Base-by-base conservation (phyloP, 2,888 invertebrate genomes). In the Agrotis ipsilon region DNA sequence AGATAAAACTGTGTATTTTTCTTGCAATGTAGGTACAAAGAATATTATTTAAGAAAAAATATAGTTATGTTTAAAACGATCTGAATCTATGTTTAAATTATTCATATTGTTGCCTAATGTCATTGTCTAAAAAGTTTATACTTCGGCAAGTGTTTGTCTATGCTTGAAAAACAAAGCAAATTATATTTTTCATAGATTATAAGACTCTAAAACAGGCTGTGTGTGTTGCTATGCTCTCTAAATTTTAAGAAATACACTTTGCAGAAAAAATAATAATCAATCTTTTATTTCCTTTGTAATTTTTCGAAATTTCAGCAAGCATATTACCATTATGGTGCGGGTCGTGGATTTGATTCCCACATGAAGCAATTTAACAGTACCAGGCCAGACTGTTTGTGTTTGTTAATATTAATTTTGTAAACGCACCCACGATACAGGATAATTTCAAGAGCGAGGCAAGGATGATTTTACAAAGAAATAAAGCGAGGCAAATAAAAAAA, bases 211-310 rank as follows among this genome's bases (percentile, higher is more conserved):
- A 72, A 62, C 68, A 49, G 70, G 63, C 78, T 69, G 64, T 74
- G 64, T 72, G 24, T 59, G 52, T 73, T 73, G 66, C 67, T 39
- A 62, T 55, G 70, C 72, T 78, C 79, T 78, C 76, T 81, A 46
- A 60, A 71, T 80, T 76, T 19, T 64, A 75, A 71, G 63, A 71
- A 78, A 67, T 80, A 78, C 16, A 78, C 16, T 60, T 32, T 55
- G 32, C 32, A 13, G n/a, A 16, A 55, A 55, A 55, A 55, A 19
- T 6, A 32, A 19, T n/a, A n/a, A n/a, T n/a, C n/a, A n/a, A n/a
- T n/a, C n/a, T n/a, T n/a, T n/a, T n/a, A n/a, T n/a, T n/a, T n/a
- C n/a, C n/a, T n/a, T n/a, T n/a, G n/a, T n/a, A n/a, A n/a, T n/a
- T n/a, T n/a, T n/a, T n/a, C n/a, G n/a, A n/a, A n/a, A n/a, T n/a